Conservation (phyloP, 1,140 invertebrate genomes). For the Pogonognathellus flavescens region DNA sequence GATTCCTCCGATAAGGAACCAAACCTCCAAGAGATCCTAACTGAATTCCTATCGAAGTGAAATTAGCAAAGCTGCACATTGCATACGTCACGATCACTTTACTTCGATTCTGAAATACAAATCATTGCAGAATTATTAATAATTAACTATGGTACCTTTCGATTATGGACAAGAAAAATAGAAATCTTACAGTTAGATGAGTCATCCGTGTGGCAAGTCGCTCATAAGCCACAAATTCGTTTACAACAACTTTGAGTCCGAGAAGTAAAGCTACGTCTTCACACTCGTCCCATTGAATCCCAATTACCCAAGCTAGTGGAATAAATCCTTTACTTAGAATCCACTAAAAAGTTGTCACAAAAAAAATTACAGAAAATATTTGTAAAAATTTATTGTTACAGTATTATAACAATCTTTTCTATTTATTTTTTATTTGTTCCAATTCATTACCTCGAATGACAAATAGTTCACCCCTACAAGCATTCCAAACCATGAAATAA, state of each 20-base stretch:
- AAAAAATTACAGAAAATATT: no score
- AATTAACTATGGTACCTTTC: no score
- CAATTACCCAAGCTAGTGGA: conserved; percentile 85
- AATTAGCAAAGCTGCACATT: conserved; percentile 96
- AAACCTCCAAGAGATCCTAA: conserved; percentile 83
- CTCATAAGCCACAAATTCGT: conserved; percentile 92
- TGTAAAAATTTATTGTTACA: background rate
- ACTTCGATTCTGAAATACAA: conserved; percentile 78
- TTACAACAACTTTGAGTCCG: conserved; percentile 89
- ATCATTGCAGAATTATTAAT: no score
- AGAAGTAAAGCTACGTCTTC: conserved; percentile 84
- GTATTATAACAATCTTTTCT: no score
- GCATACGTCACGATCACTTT: conserved; percentile 92
- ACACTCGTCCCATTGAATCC: conserved; percentile 83
- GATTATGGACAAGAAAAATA: background rate
- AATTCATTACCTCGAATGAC: conserved; percentile 72
- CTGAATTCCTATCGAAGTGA: conserved; percentile 86
- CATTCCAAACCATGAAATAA: conserved; percentile 83
- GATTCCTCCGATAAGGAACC: conserved; percentile 81
- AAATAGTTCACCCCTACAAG: conserved; percentile 77
- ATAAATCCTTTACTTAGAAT: conserved; percentile 88
- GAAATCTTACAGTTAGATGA: conserved; percentile 41
- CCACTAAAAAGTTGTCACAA: no score
- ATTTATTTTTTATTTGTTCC: no score
- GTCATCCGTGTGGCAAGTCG: conserved; percentile 73